These are phyloP conservation scores for Silurus lanzhouensis DNA, from an alignment of 2,797 vertebrate genomes.

Conservation along the genomic window DNA sequence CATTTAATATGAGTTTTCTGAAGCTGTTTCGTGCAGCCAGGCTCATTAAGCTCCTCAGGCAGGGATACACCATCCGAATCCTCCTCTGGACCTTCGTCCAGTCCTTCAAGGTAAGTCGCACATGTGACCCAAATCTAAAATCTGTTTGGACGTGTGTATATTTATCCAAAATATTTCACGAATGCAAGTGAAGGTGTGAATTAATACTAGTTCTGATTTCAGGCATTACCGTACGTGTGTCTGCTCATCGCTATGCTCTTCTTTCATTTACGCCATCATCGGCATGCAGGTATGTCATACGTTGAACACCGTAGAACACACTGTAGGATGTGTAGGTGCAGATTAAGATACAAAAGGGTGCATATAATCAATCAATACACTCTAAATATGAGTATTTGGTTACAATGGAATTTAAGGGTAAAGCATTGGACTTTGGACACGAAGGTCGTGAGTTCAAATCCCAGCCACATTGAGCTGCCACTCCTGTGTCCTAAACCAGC, in stretches of 20 bases:
- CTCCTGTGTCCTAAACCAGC: too few relatives aligned
- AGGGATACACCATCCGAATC: slow-evolving; percentile 97
- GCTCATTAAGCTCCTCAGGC: slow-evolving; percentile 95
- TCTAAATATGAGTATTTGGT: too few relatives aligned
- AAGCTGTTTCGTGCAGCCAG: slow-evolving; percentile 95
- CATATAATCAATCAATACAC: too few relatives aligned
- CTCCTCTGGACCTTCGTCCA: slow-evolving; percentile 99
- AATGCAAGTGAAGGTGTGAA: background rate
- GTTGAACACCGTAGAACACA: too few relatives aligned
- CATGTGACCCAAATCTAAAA: too few relatives aligned
- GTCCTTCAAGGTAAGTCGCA: slow-evolving; percentile 88
- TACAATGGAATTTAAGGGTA: too few relatives aligned
- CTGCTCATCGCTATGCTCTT: slow-evolving; percentile 98
- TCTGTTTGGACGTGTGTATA: too few relatives aligned
- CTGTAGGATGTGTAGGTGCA: too few relatives aligned
- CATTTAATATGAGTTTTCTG: slow-evolving; percentile 98
- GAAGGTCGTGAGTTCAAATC: too few relatives aligned
- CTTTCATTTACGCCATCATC: slow-evolving; percentile 99
- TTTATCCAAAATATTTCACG: background rate
- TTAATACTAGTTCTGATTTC: slow-evolving; percentile 53
- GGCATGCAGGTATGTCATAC: slow-evolving; percentile 92
- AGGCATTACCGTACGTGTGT: slow-evolving; percentile 99
- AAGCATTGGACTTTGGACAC: too few relatives aligned
- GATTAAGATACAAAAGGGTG: too few relatives aligned
- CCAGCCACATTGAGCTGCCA: too few relatives aligned